Evolutionary conservation across 2,888 invertebrate species (phyloP), one percentile per base, ranked within the genome.

Genomic region (Dolichomitus sp.): DNA sequence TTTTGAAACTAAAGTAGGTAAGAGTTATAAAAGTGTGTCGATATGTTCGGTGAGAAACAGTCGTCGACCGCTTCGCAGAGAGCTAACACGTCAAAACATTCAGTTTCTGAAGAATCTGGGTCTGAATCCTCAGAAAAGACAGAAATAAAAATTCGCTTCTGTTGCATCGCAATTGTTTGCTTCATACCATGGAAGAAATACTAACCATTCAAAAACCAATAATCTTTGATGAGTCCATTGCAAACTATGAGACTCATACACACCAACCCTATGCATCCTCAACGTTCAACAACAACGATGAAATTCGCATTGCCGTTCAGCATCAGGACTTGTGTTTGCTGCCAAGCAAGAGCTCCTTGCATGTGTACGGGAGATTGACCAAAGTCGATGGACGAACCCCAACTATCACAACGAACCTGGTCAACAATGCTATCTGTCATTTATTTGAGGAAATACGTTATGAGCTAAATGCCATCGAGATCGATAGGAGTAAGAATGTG

Each of bases 81-180:
- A 63, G 40, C 63, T 63, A 63, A 63, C 40, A 40, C 42, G 12
- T 23, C 63, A 17, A 37, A 61, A 59, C 19, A 19, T 50, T 19
- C n/a, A 17, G 19, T 50, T 50, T 9, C 11, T 50, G 50, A 17
- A 50, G 19, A 9, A 19, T 19, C 6, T 14, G 45, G 45, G 50
- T 50, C 50, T 2, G 1, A 50, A 9, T 0, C 6, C 1, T 6
- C 2, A 5, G 6, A 19, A 7, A 50, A 19, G 19, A 6, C 0
- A 5, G 4, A 42, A 9, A 12, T 42, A 42, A 42, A 42, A 42
- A 3, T 5, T 12, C 42, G 42, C 9, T 3, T 42, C 9, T 42
- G 42, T 42, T 42, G 42, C 6, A 4, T 5, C 42, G 42, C 6
- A 9, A 9, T 42, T 9, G 42, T 42, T 42, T 42, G 11, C 42